phyloP scores from a whole-genome alignment of 2,888 invertebrate genomes.

The Orthonevra nobilis region DNA sequence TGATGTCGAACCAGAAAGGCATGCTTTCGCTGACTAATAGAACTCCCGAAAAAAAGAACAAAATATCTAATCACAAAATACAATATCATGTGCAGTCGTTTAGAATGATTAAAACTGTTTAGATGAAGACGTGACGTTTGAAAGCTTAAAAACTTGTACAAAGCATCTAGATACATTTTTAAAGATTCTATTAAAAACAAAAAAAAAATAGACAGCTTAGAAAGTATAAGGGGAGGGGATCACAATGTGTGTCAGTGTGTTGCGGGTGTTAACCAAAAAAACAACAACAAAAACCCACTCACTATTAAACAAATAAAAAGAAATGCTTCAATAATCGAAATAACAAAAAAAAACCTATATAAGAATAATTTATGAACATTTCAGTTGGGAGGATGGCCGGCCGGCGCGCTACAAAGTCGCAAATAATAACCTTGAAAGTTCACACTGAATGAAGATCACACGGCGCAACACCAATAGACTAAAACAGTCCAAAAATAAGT shows the following conservation, averaged over 20 bases:
- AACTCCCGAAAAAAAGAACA: constrained; percentile 25
- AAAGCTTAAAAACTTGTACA: constrained; percentile 33
- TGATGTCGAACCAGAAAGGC: constrained; percentile 38
- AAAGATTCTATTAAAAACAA: background rate
- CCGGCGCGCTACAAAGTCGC: constrained; percentile 25
- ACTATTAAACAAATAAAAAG: background rate
- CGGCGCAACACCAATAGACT: constrained; percentile 52
- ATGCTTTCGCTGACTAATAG: constrained; percentile 61
- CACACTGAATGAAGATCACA: constrained; percentile 59
- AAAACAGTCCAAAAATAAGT: constrained; percentile 70
- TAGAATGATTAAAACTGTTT: constrained; percentile 27
- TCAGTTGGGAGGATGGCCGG: too few species aligned
- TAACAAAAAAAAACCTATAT: constrained; percentile 1
- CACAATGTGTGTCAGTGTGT: constrained; percentile 3
- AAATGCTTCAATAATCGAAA: constrained; percentile 22
- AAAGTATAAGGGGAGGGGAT: constrained; percentile 5
- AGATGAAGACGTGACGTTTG: background rate
- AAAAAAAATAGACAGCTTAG: constrained; percentile 1
- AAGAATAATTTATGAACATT: too few species aligned
- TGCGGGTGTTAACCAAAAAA: background rate
- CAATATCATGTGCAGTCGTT: constrained; percentile 21
- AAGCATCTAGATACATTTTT: constrained; percentile 24
- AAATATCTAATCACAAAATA: constrained; percentile 41
- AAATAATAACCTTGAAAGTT: constrained; percentile 69
- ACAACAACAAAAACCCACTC: background rate